These are phyloP conservation scores for Halichondria panicea DNA, from an alignment of 37 sponge, comb jelly and placozoan species.

Conservation along the genomic window DNA sequence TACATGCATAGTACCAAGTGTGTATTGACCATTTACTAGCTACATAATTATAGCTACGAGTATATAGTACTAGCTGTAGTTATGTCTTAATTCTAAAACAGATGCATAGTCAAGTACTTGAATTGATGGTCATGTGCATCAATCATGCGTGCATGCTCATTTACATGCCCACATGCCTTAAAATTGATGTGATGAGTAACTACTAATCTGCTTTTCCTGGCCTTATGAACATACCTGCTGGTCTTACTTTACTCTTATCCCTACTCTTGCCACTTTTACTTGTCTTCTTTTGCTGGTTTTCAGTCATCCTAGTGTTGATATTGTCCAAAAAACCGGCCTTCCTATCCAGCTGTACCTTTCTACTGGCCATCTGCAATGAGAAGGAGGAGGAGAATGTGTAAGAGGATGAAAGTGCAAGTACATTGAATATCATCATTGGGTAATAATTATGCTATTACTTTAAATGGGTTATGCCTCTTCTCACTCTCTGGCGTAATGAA, in stretches of 20 bases:
- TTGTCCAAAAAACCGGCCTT: slow-evolving; percentile 53
- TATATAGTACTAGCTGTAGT: no score
- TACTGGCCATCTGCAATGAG: slow-evolving; percentile 41
- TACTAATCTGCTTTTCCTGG: not conserved
- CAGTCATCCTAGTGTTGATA: slow-evolving; percentile 21
- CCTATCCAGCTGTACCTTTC: slow-evolving; percentile 32
- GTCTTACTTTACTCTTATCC: not conserved
- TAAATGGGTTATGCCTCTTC: no score
- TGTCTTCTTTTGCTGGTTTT: slow-evolving; percentile 41
- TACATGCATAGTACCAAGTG: no score
- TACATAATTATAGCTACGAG: no score
- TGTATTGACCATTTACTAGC: no score
- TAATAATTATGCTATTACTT: no score
- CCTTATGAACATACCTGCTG: not conserved
- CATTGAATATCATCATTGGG: no score
- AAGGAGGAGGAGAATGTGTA: no score
- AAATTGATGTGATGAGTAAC: not conserved
- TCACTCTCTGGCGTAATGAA: not conserved
- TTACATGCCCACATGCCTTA: not conserved
- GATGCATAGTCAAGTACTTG: no score
- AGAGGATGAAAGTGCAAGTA: no score
- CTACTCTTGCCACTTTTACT: slow-evolving; percentile 1
- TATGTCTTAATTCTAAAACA: no score
- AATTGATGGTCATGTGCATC: no score
- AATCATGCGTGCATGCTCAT: not conserved